These are phyloP conservation scores for Dermolepida albohirtum DNA, from an alignment of 2,888 invertebrate genomes.

Conservation along the genomic window DNA sequence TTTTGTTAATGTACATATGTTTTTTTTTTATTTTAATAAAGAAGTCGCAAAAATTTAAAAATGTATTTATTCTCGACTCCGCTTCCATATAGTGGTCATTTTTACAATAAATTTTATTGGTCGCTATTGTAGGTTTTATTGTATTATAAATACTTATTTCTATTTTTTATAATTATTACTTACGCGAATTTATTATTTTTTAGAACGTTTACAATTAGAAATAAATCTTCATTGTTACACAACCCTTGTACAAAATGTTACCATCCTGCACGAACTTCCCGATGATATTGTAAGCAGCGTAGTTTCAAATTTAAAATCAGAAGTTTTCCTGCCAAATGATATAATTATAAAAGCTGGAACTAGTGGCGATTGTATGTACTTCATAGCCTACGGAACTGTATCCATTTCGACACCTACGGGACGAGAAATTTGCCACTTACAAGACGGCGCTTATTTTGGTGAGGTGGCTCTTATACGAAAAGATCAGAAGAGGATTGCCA, in stretches of 20 bases:
- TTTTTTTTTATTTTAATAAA: no score
- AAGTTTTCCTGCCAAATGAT: constrained; percentile 73
- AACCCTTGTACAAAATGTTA: constrained; percentile 68
- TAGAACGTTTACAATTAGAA: constrained; percentile 59
- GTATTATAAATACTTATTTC: no score
- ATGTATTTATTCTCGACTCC: no score
- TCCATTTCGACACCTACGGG: constrained; percentile 72
- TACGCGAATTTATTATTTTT: not conserved
- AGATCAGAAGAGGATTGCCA: constrained; percentile 69
- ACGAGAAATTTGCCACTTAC: constrained; percentile 70
- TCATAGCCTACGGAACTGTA: constrained; percentile 73
- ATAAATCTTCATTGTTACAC: constrained; percentile 69
- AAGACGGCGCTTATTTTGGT: constrained; percentile 74
- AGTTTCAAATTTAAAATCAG: constrained; percentile 68
- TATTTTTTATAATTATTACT: no score
- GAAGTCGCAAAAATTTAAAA: no score
- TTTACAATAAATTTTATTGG: no score
- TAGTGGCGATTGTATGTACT: constrained; percentile 75
- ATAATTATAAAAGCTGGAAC: constrained; percentile 71
- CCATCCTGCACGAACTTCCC: constrained; percentile 68
- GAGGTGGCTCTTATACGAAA: constrained; percentile 71
- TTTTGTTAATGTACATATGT: no score
- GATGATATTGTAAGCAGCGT: constrained; percentile 67
- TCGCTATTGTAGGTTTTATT: no score
- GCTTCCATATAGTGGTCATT: no score